Evolutionary conservation across 2,797 vertebrate genomes (phyloP).

Genomic region (Trachurus trachurus): DNA sequence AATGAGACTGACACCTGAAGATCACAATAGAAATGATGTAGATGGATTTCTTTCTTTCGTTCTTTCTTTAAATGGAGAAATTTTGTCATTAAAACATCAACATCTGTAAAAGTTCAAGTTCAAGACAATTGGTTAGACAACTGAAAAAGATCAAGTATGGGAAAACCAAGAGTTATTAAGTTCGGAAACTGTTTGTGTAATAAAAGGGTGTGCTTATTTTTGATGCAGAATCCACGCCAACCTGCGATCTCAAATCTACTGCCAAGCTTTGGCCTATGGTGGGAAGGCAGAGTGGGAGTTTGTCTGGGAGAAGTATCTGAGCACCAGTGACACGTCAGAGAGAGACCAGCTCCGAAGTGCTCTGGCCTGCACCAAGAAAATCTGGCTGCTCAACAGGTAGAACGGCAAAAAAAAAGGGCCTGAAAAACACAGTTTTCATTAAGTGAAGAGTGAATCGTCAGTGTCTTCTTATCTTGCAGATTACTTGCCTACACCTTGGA

Average conservation of each 20-base stretch:
- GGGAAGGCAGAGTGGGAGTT: slow-evolving; percentile 90
- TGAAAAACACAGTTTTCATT: background rate
- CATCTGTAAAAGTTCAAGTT: background rate
- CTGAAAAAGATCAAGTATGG: too few species aligned
- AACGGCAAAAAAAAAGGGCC: background rate
- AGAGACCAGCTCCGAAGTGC: slow-evolving; percentile 86
- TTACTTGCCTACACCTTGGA: slow-evolving; percentile 91
- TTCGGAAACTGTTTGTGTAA: background rate
- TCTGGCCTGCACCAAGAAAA: slow-evolving; percentile 88
- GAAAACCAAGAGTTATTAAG: too few species aligned
- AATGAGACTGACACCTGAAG: too few species aligned
- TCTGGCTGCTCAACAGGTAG: slow-evolving; percentile 94
- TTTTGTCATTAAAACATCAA: background rate
- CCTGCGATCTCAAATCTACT: slow-evolving; percentile 90
- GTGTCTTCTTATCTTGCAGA: slow-evolving; percentile 80
- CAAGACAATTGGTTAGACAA: too few species aligned
- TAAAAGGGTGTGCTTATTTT: slow-evolving; percentile 10
- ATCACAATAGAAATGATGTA: too few species aligned
- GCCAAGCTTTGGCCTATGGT: slow-evolving; percentile 88
- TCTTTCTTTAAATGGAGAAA: too few species aligned
- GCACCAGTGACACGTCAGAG: slow-evolving; percentile 79
- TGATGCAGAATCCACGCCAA: slow-evolving; percentile 86
- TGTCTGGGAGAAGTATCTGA: slow-evolving; percentile 83
- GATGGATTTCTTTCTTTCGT: too few species aligned
- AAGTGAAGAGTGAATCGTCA: background rate